phyloP scores from a whole-genome alignment of 2,888 invertebrate genomes.

The Celastrina argiolus region DNA sequence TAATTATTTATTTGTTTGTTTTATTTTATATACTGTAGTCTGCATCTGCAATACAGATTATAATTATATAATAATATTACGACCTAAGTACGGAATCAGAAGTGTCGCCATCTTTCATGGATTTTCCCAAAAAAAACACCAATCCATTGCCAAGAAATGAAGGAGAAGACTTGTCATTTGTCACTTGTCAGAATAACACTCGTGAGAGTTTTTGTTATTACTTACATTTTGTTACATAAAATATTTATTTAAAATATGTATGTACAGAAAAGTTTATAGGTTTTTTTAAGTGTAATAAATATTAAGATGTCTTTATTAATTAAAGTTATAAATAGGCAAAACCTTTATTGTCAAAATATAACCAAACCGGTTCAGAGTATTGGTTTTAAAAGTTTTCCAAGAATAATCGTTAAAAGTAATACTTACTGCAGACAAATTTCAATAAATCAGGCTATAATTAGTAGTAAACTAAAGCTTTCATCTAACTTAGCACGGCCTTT shows the following conservation, averaged over 20 bases:
- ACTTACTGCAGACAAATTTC: slow-evolving; percentile 46
- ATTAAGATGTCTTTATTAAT: slow-evolving; percentile 55
- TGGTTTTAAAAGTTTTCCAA: slow-evolving; percentile 44
- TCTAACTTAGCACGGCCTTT: slow-evolving; percentile 41
- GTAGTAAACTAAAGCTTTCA: slow-evolving; percentile 38
- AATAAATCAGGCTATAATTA: slow-evolving; percentile 37
- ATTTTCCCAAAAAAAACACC: too few relatives aligned
- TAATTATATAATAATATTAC: too few relatives aligned
- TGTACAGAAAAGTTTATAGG: slow-evolving; percentile 15
- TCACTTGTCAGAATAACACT: neutral
- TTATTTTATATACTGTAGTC: too few relatives aligned
- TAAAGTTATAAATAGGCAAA: slow-evolving; percentile 53
- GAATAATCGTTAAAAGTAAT: slow-evolving; percentile 48
- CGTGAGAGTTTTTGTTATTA: slow-evolving; percentile 4
- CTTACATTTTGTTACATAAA: neutral
- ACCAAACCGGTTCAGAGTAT: slow-evolving; percentile 58
- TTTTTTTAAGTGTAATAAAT: slow-evolving; percentile 14
- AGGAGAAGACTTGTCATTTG: neutral
- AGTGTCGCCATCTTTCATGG: too few relatives aligned
- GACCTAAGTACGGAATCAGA: too few relatives aligned
- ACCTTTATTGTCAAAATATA: slow-evolving; percentile 46
- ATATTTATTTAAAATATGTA: slow-evolving; percentile 9
- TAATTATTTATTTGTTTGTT: too few relatives aligned
- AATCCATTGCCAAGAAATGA: neutral
- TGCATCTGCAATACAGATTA: too few relatives aligned